Conservation (phyloP, 2,797 vertebrate genomes). For the Taeniopygia guttata region DNA sequence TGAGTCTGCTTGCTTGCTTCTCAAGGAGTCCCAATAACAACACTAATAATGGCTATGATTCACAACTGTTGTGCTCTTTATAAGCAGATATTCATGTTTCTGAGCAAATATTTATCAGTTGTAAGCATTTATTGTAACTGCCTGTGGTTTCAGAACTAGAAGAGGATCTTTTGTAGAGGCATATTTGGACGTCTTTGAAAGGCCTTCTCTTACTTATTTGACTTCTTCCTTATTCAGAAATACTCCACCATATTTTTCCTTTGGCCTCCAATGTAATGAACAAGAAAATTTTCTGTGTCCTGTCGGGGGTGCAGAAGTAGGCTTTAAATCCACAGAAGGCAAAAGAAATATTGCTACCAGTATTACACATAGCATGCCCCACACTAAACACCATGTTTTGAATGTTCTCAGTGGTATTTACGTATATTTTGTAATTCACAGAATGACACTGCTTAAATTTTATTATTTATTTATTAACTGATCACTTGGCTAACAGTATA, state of each 20-base stretch:
- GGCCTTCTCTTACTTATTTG: neutral
- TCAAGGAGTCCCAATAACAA: neutral
- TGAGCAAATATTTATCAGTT: neutral
- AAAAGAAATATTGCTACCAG: neutral
- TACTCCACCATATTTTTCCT: neutral
- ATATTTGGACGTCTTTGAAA: neutral
- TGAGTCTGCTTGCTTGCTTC: neutral
- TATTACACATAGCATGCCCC: neutral
- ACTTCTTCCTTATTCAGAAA: neutral
- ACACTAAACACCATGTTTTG: neutral
- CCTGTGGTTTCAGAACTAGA: neutral
- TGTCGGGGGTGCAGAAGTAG: neutral
- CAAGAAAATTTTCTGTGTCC: neutral
- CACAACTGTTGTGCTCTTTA: neutral
- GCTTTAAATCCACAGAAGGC: neutral
- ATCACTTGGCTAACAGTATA: neutral
- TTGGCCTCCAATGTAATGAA: neutral
- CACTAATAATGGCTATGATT: neutral
- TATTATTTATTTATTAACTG: neutral
- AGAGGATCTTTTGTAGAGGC: neutral
- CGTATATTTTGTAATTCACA: neutral
- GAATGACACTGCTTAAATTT: neutral
- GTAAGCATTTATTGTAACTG: neutral
- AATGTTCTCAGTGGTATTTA: neutral
- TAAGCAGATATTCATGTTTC: neutral